Evolutionary conservation across 2,888 invertebrate genomes (phyloP).

Genomic region (Nasonovia ribisnigri): DNA sequence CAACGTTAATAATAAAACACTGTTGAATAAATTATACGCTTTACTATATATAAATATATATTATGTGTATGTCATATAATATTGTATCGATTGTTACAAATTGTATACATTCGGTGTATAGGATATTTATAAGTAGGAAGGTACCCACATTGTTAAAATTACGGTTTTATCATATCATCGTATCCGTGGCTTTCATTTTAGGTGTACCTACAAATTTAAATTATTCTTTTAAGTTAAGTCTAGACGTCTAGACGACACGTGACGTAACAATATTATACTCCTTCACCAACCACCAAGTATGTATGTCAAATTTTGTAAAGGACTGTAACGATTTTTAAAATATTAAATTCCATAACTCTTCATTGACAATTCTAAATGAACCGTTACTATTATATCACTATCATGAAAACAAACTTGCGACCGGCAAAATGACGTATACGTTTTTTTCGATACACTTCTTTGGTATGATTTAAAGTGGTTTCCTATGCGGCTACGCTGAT

Average conservation of each 20-base stretch:
- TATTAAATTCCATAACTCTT: not conserved
- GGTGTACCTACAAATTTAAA: not conserved
- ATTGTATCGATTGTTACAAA: not conserved
- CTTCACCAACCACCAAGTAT: not conserved
- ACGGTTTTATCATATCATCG: not conserved
- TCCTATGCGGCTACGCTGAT: not conserved
- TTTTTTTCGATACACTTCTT: not conserved
- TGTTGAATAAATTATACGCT: not conserved
- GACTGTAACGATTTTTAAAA: not conserved
- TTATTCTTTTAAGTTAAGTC: not conserved
- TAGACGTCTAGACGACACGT: not conserved
- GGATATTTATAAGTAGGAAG: not conserved
- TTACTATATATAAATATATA: not conserved
- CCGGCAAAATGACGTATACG: not conserved
- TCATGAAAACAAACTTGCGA: not conserved
- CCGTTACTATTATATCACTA: not conserved
- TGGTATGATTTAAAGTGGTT: not conserved
- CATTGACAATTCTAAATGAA: too few relatives aligned
- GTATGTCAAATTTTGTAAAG: not conserved
- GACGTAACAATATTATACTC: not conserved
- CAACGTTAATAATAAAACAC: not conserved
- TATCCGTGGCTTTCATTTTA: not conserved
- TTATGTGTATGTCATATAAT: not conserved
- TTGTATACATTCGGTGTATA: not conserved
- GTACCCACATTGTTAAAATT: not conserved